Evolutionary conservation across 2,888 invertebrate genomes (phyloP).

Genomic region (Schrankia costaestrigalis): DNA sequence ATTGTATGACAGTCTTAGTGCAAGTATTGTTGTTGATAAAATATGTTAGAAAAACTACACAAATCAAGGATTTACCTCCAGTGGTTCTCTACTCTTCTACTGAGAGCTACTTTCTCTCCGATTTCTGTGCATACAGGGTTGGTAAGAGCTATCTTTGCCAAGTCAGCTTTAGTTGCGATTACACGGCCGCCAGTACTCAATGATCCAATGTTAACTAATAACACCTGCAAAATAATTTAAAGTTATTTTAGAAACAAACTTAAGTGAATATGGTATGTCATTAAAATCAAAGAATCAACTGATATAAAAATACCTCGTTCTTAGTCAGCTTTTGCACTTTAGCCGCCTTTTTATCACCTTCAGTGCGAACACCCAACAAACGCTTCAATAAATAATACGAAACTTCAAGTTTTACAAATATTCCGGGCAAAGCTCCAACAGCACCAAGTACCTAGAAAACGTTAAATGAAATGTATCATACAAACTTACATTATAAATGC

Average conservation of each 20-base stretch:
- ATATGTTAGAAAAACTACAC: no score
- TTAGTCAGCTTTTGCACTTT: slow-evolving; percentile 96
- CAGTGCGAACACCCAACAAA: slow-evolving; percentile 97
- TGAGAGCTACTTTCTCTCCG: slow-evolving; percentile 99
- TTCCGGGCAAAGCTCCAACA: slow-evolving; percentile 97
- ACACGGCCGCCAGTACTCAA: slow-evolving; percentile 98
- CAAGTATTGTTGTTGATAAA: no score
- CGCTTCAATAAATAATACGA: slow-evolving; percentile 98
- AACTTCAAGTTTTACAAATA: slow-evolving; percentile 98
- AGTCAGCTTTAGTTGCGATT: slow-evolving; percentile 95
- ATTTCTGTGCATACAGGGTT: slow-evolving; percentile 99
- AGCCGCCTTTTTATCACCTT: slow-evolving; percentile 99
- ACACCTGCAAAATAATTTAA: slow-evolving; percentile 75
- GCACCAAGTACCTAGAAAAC: slow-evolving; percentile 89
- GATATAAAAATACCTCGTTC: slow-evolving; percentile 86
- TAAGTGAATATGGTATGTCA: not conserved
- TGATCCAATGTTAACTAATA: slow-evolving; percentile 99
- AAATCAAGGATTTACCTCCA: slow-evolving; percentile 93
- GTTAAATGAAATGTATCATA: not conserved
- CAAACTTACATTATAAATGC: no score
- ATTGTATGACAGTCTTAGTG: no score
- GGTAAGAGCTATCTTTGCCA: slow-evolving; percentile 97
- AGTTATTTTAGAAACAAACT: not conserved
- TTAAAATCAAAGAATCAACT: not conserved
- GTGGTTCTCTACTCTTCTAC: slow-evolving; percentile 99